Evolutionary conservation across 2,888 invertebrate genomes (phyloP).

Genomic region (Geophilus truncorum): DNA sequence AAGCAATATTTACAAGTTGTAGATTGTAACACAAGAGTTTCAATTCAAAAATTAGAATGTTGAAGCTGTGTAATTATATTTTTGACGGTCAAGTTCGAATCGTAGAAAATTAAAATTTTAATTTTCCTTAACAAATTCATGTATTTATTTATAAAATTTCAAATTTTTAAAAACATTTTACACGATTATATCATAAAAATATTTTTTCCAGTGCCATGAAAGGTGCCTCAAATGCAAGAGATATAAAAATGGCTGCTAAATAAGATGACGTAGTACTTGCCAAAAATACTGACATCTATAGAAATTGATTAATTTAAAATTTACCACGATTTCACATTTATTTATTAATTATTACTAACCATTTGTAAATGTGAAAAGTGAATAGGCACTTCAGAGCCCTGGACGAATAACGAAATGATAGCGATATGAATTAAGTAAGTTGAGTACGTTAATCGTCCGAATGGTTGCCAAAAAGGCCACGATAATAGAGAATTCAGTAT

Average conservation of each 20-base stretch:
- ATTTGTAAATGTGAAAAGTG: conserved; percentile 8
- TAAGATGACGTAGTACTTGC: not conserved
- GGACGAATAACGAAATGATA: not conserved
- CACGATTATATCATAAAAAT: not conserved
- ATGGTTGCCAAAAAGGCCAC: not conserved
- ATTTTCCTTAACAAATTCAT: too few relatives aligned
- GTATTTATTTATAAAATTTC: too few relatives aligned
- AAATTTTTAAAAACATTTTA: too few relatives aligned
- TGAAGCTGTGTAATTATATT: not conserved
- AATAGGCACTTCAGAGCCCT: not conserved
- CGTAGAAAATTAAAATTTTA: too few relatives aligned
- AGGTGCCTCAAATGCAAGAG: not conserved
- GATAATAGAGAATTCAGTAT: too few relatives aligned
- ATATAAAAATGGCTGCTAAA: not conserved
- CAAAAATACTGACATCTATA: not conserved
- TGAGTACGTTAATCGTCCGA: not conserved
- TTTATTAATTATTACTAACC: not conserved
- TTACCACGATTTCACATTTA: not conserved
- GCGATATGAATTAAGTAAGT: not conserved
- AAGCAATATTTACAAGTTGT: not conserved
- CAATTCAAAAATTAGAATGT: not conserved
- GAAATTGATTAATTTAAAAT: not conserved
- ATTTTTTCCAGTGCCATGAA: not conserved
- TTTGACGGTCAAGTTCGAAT: not conserved
- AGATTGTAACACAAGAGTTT: not conserved